Evolutionary conservation across 35 echinoderm and acorn worm species (phyloP), one percentile per base, ranked within the genome.

Genomic region (Apostichopus japonicus): DNA sequence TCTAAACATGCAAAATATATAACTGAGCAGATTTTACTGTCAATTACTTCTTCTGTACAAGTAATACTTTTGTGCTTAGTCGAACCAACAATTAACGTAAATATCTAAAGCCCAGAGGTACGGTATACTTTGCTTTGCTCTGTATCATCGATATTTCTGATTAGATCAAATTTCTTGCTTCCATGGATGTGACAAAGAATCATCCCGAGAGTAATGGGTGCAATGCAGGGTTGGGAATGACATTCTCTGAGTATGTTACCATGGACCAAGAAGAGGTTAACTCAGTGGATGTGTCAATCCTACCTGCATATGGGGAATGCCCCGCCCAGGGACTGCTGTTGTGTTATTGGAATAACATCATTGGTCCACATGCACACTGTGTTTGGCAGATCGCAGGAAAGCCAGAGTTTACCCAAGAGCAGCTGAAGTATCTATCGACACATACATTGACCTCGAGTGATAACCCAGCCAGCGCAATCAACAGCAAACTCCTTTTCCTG

Each of bases 321-420:
- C 94, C 96, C 4, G 84, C 87, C 53, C 82, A 94, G 76, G 96
- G 88, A 1, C 83, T 98, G n/a, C 87, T 98, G 23, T 82, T 98
- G 65, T 96, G 94, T 56, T 82, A 90, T 23, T 98, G 96, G 96
- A 92, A 98, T 63, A 98, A 98, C 80, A 98, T 98, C 93, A 95
- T 98, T 9, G 96, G 96, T 10, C 96, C 96, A 10, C 92, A 98
- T 63, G 80, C 93, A 9, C 93, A 94, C 67, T 91, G 80, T 72
- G 86, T 95, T 0, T 98, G 96, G 96, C 90, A 90, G 78, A 92
- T 92, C 5, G 96, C 93, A 23, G 90, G 79, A 33, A 90, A 93
- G 53, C 77, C 71, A 24, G 53, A 76, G 16, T 90, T 98, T 81
- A 84, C 72, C 25, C 77, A 81, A 11, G 93, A 96, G 78, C 83